Conservation (phyloP, 2,113 vertebrate species). For the Nestor notabilis region DNA sequence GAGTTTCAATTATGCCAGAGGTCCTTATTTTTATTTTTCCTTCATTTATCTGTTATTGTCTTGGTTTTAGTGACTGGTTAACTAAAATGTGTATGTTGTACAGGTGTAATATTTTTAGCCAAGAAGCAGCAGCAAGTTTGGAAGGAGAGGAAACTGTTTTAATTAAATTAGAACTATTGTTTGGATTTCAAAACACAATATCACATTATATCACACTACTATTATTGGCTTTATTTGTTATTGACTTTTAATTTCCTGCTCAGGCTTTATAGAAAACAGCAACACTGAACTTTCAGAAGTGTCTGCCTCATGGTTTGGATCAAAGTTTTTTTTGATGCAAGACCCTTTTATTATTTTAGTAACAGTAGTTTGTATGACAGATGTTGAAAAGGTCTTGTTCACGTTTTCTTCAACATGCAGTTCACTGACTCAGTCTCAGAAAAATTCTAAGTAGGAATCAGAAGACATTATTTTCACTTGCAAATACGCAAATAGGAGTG, state of each 20-base stretch:
- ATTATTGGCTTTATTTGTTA: neutral
- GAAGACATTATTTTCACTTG: slow-evolving; percentile 38
- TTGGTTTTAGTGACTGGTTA: neutral
- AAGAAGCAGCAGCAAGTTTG: neutral
- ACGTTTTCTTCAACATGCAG: slow-evolving; percentile 5
- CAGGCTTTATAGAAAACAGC: neutral
- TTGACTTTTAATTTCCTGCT: neutral
- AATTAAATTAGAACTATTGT: neutral
- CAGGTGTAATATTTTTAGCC: neutral
- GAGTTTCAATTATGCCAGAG: neutral
- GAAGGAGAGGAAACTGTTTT: neutral
- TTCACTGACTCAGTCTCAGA: slow-evolving; percentile 24
- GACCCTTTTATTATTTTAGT: neutral
- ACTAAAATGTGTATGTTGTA: neutral
- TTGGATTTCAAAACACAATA: neutral
- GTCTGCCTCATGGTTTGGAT: neutral
- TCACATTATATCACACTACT: neutral
- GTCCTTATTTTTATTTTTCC: neutral
- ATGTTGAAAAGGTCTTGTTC: slow-evolving; percentile 11
- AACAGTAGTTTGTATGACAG: neutral
- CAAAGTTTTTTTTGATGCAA: neutral
- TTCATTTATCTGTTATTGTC: neutral
- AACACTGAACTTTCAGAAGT: neutral
- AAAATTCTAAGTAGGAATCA: slow-evolving; percentile 28
- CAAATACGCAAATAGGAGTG: slow-evolving; percentile 19